These are phyloP conservation scores for Luperina nickerlii DNA, from an alignment of 2,888 invertebrate species.

Conservation along the genomic window DNA sequence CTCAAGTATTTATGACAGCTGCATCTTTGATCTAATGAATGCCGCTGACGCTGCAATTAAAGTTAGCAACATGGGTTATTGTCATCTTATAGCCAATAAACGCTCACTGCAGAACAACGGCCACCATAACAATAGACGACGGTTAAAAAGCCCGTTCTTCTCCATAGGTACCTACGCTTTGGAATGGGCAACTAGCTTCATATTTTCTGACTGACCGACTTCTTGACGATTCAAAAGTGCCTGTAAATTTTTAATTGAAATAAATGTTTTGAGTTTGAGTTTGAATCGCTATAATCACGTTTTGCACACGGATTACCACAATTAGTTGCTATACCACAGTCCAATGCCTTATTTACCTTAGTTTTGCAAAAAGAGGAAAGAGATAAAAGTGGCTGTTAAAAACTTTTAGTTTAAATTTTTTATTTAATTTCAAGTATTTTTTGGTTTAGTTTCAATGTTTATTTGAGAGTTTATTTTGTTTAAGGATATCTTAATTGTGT, in stretches of 20 bases:
- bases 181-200: too few species aligned
- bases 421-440: too few species aligned
- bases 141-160: too few species aligned
- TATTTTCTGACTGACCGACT: too few species aligned
- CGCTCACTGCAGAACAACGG: too few species aligned
- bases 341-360: background rate
- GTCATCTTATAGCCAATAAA: background rate
- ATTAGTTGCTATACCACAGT: background rate
- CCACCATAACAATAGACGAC: background rate
- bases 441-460: background rate
- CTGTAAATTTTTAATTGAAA: too few species aligned
- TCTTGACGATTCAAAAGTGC: too few species aligned
- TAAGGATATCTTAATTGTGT: background rate
- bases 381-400: background rate
- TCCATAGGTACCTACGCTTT: too few species aligned
- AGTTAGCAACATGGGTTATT: too few species aligned
- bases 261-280: too few species aligned
- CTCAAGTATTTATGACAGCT: too few species aligned
- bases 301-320: conserved; percentile 30
- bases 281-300: background rate
- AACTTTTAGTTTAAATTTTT: background rate
- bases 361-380: background rate
- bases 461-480: background rate
- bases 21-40: background rate
- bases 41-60: background rate